Base-by-base conservation (phyloP, 2,113 vertebrate species). In the Thamnophis sirtalis region DNA sequence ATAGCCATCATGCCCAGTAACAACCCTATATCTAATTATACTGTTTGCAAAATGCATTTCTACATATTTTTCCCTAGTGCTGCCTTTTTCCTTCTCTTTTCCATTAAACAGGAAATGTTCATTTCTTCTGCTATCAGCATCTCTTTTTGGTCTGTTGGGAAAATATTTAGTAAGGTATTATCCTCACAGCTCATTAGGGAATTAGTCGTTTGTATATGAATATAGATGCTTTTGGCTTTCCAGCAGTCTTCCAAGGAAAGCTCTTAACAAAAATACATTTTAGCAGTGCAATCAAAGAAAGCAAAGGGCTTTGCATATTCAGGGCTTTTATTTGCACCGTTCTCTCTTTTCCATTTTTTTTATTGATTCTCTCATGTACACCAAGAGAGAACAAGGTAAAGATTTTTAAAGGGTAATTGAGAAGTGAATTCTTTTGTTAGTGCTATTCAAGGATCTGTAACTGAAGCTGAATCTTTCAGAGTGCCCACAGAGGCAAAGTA, bases 151-250 rank as follows among this genome's bases (percentile, higher is more conserved):
- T 87, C 68, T 92, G 49, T 54, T 9, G 49, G 53, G 60, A 91
- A 94, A 90, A 90, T 10, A 92, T 88, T 51, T 93, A 96, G 93
- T 49, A 93, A 93, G 54, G 10, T 95, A 60, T 95, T 90, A 63
- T 8, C 33, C 56, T 9, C 48, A 38, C 3, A 91, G 15, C 13
- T 95, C 68, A 90, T 86, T 60, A 90, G 50, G 15, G 53, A 97
- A 94, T 95, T 92, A 92, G 9, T 60, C 84, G 86, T 90, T 95
- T 91, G 43, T 94, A 48, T 87, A 50, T 91, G 60, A 89, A 0
- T 58, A 33, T 94, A 93, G 85, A 92, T 0, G 15, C 43, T 73
- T 95, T 93, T 90, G 3, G 58, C 48, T 43, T 38, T 43, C 48
- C 90, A 26, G 2, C 90, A 93, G 87, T 92, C 26, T 73, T 17